A percentile compares a stretch with the other conserved stretches of the same genome.
phyloP scores from a whole-genome alignment of 1,140 invertebrate genomes.

The Drosophila ironensis region DNA sequence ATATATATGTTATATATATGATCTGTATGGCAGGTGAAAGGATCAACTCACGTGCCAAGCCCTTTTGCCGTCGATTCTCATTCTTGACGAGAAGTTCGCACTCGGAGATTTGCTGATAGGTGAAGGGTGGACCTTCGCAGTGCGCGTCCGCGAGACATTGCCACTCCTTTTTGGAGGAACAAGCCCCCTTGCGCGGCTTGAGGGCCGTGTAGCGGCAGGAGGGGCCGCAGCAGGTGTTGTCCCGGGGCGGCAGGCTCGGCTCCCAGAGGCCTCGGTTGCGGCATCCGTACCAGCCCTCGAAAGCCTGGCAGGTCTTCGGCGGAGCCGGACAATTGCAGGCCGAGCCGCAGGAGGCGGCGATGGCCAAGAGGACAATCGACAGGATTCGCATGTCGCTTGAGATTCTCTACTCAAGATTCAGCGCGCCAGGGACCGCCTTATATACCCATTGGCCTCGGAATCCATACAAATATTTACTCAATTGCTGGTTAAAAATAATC shows the following conservation, averaged over 20 bases:
- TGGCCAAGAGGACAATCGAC: background rate
- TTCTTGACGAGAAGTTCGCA: background rate
- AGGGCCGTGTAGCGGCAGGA: background rate
- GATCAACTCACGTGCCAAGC: background rate
- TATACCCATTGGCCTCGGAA: conserved; percentile 1
- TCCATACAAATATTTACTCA: conserved; percentile 14
- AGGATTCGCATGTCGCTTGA: conserved; percentile 5
- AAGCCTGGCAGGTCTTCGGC: background rate
- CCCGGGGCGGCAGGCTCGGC: conserved; percentile 13
- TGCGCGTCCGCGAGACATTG: conserved; percentile 22
- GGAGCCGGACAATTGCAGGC: background rate
- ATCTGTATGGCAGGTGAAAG: too few relatives aligned
- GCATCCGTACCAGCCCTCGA: background rate
- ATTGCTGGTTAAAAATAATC: conserved; percentile 19
- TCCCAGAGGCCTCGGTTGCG: background rate
- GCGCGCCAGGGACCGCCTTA: background rate
- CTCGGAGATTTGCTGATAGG: background rate
- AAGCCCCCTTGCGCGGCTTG: fast-evolving
- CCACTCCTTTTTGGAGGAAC: background rate
- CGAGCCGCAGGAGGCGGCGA: background rate
- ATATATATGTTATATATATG: background rate
- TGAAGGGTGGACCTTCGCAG: conserved; percentile 1
- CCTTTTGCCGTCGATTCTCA: background rate
- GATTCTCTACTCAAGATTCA: background rate
- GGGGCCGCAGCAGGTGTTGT: conserved; percentile 29